phyloP scores from a whole-genome alignment of 2,888 invertebrate species.

The Lissonota sp. region DNA sequence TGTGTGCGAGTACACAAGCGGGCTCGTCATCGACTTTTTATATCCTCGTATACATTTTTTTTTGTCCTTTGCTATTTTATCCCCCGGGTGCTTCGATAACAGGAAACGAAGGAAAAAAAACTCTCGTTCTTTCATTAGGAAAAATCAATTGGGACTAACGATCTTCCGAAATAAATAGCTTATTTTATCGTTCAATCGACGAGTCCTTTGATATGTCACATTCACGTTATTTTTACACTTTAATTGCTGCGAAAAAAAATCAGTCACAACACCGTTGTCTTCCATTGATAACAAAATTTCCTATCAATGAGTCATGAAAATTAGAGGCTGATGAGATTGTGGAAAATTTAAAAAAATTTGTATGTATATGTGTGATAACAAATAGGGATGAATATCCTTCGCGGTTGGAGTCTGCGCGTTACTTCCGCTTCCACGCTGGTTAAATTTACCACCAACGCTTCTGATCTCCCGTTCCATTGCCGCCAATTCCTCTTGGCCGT shows the following conservation, averaged over 20 bases:
- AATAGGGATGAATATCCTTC: too few species aligned
- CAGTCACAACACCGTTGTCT: too few species aligned
- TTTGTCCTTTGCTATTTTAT: neutral
- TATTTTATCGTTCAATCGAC: neutral
- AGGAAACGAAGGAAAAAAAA: neutral
- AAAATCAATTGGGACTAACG: neutral
- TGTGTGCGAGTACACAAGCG: conserved; percentile 1
- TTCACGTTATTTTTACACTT: too few species aligned
- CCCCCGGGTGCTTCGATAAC: neutral
- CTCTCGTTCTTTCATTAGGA: neutral
- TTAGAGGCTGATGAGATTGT: too few species aligned
- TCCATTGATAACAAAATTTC: too few species aligned
- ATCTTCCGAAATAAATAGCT: neutral
- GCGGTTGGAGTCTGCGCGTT: conserved; percentile 74
- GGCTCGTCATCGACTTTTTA: neutral
- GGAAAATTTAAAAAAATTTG: too few species aligned
- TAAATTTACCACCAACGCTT: conserved; percentile 68
- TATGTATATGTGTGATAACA: too few species aligned
- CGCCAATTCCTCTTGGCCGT: conserved; percentile 79
- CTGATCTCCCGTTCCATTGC: conserved; percentile 77
- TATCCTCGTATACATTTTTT: neutral
- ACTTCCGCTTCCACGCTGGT: conserved; percentile 63
- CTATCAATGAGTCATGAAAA: too few species aligned
- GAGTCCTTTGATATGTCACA: too few species aligned
- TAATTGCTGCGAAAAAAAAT: too few species aligned